Evolutionary conservation across 2,888 invertebrate species (phyloP).

Genomic region (Polydrusus tereticollis): DNA sequence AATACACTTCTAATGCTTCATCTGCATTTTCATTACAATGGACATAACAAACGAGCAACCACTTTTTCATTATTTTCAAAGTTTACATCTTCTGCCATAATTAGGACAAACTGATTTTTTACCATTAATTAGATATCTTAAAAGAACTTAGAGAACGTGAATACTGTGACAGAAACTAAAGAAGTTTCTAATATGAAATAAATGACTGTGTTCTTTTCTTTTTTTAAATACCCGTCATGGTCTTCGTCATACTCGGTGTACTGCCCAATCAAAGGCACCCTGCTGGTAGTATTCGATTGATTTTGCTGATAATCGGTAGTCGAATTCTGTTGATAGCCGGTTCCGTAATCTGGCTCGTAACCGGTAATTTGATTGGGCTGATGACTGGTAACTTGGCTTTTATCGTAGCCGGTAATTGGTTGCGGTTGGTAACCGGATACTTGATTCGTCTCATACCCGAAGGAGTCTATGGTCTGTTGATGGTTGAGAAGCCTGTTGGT

Average conservation of each 20-base stretch:
- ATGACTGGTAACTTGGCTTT: conserved; percentile 8
- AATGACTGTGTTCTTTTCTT: too few species aligned
- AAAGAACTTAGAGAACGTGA: too few species aligned
- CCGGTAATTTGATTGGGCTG: not conserved
- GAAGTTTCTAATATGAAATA: too few species aligned
- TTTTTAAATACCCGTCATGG: too few species aligned
- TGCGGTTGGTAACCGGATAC: conserved; percentile 9
- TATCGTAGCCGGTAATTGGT: conserved; percentile 16
- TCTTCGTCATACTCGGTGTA: conserved; percentile 51
- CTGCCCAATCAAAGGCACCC: conserved; percentile 48
- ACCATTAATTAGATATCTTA: too few species aligned
- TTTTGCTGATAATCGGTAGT: conserved; percentile 21
- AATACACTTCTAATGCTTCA: too few species aligned
- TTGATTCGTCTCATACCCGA: conserved; percentile 43
- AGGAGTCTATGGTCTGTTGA: conserved; percentile 36
- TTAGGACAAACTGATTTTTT: too few species aligned
- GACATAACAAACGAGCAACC: too few species aligned
- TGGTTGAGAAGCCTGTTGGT: conserved; percentile 50
- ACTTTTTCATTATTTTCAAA: too few species aligned
- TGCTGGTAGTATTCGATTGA: conserved; percentile 17
- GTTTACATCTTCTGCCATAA: too few species aligned
- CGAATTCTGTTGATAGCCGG: conserved; percentile 5
- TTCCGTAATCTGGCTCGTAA: conserved; percentile 12
- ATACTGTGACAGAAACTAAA: too few species aligned
- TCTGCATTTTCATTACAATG: too few species aligned